Base-by-base conservation (phyloP, 2,113 vertebrate species). In the Centropus bengalensis region DNA sequence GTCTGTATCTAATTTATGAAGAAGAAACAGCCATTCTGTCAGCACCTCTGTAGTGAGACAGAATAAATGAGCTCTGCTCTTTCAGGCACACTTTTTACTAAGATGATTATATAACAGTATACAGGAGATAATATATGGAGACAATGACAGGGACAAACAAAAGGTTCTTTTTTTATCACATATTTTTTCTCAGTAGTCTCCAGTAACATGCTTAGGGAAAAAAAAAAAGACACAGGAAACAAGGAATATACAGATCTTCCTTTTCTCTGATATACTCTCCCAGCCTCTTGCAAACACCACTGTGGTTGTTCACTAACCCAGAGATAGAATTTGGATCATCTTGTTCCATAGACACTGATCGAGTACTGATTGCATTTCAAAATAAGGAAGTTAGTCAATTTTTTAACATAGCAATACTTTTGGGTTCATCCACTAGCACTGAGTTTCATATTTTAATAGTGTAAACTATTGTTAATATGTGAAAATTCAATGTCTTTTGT, bases 11-110 rank as follows among this genome's bases (percentile, higher is more conserved):
- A 49, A 86, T 94, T 70, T 44, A 60, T 18, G 28, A 70, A 58
- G 49, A 52, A 71, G 33, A 52, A 80, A 70, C 36, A 91, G 56
- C 54, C 62, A 18, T 84, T 83, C 45, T 80, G 15, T 86, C 86
- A 76, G 40, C 36, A 81, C 28, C 38, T 52, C 59, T 84, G 24
- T 51, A 93, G 73, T 56, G 66, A 78, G 82, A 86, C 51, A 38
- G 55, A 71, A 56, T 55, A 94, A 91, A 94, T 87, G 38, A 95
- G 56, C 58, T 96, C 62, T 69, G 60, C 63, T 91, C 52, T 91
- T 82, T 40, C 82, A 92, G 45, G 60, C 55, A 88, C 58, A 45
- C 47, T 70, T 87, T 85, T 85, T 51, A 82, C 93, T 93, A 69
- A 92, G 85, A 88, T 63, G 78, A 76, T 69, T 94, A 82, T 80